These are phyloP conservation scores for Pyxicephalus adspersus DNA, from an alignment of 2,113 vertebrate genomes.

Conservation along the genomic window DNA sequence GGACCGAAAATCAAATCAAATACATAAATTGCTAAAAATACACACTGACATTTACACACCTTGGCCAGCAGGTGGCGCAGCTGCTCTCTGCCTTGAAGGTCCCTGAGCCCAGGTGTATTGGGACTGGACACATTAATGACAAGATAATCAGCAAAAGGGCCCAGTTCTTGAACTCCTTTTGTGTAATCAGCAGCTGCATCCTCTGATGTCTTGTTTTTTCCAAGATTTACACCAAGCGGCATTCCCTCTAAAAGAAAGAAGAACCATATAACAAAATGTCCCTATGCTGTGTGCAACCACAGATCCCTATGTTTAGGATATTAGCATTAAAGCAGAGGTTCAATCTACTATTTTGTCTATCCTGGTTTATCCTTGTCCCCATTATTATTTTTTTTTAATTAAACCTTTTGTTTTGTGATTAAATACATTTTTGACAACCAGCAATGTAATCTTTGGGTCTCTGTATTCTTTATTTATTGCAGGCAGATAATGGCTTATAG, in stretches of 20 bases:
- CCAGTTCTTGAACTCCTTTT: conserved; percentile 81
- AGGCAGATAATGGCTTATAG: no score
- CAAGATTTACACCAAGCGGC: conserved; percentile 92
- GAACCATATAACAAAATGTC: neutral
- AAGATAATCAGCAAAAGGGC: conserved; percentile 91
- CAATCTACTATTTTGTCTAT: no score
- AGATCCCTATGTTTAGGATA: no score
- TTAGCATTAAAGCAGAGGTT: no score
- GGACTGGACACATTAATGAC: conserved; percentile 97
- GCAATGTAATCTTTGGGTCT: no score
- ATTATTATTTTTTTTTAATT: no score
- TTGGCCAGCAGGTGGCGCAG: conserved; percentile 79
- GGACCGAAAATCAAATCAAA: neutral
- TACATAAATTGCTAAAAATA: neutral
- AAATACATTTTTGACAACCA: no score
- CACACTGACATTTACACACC: conserved; percentile 68
- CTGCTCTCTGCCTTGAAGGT: conserved; percentile 84
- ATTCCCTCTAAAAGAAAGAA: conserved; percentile 76
- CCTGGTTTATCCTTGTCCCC: no score
- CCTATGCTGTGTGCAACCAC: no score
- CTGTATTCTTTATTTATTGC: no score
- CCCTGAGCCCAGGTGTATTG: conserved; percentile 87
- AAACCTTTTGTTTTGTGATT: no score
- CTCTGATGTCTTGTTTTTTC: conserved; percentile 89
- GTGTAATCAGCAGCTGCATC: conserved; percentile 84